phyloP scores from a whole-genome alignment of 2,113 vertebrate species.

The Raja brachyura region DNA sequence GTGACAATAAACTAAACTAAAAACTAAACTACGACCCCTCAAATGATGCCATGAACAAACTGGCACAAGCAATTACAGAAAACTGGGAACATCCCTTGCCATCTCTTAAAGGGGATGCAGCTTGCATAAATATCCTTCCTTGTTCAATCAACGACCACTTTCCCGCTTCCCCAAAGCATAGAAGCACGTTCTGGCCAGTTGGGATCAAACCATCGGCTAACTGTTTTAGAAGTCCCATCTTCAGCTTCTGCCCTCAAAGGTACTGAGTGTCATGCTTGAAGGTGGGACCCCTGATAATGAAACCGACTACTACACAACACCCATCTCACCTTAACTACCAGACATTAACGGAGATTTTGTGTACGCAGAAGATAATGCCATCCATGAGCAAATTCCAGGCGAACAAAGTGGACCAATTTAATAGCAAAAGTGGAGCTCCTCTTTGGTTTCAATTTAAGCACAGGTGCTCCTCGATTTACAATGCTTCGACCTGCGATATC shows the following conservation, averaged over 20 bases:
- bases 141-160: not conserved
- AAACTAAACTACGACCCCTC: not conserved
- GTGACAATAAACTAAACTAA: too few relatives aligned
- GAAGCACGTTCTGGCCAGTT: not conserved
- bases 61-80: too few relatives aligned
- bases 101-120: not conserved
- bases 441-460: too few relatives aligned
- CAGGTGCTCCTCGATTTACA: too few relatives aligned
- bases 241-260: too few relatives aligned
- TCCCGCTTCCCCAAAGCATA: not conserved
- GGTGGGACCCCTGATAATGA: not conserved
- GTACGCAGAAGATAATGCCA: too few relatives aligned
- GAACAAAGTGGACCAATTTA: too few relatives aligned
- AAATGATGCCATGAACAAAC: not conserved
- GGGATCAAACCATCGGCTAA: not conserved
- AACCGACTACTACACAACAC: not conserved
- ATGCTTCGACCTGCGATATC: too few relatives aligned
- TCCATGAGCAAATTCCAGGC: too few relatives aligned
- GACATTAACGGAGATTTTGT: not conserved
- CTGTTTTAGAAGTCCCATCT: not conserved
- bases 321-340: not conserved
- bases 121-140: too few relatives aligned
- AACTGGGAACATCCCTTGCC: not conserved
- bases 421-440: too few relatives aligned
- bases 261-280: not conserved